Conservation (phyloP, 1,140 invertebrate genomes). For the Trachymyrmex septentrionalis region DNA sequence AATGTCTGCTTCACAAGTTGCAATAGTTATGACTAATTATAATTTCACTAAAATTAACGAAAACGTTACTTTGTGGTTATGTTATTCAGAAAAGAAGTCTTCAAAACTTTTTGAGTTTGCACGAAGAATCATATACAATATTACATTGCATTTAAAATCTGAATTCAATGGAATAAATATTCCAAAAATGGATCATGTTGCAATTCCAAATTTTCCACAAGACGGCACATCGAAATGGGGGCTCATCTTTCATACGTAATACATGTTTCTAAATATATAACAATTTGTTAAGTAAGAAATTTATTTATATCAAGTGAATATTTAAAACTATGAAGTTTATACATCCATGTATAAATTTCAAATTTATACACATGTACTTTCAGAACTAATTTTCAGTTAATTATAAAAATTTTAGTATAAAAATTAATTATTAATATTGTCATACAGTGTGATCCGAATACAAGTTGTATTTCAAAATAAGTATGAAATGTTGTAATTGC, state of each 20-base stretch:
- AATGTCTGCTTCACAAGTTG: neutral
- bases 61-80: neutral
- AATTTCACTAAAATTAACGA: neutral
- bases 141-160: neutral
- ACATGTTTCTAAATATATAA: neutral
- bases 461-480: accelerated
- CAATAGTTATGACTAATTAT: neutral
- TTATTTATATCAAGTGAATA: no score
- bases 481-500: no score
- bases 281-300: neutral
- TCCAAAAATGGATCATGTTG: neutral
- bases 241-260: slow-evolving; percentile 18
- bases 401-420: no score
- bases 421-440: no score
- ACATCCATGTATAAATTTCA: no score
- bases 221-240: no score
- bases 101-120: no score
- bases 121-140: neutral
- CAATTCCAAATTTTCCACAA: neutral
- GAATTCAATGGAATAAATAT: neutral
- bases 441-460: no score
- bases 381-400: no score
- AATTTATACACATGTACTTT: no score
- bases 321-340: no score
- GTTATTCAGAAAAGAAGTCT: no score